A percentile compares a stretch with the other conserved stretches of the same genome.
Conservation (phyloP, 2,113 vertebrate genomes). For the Nibea coibor region DNA sequence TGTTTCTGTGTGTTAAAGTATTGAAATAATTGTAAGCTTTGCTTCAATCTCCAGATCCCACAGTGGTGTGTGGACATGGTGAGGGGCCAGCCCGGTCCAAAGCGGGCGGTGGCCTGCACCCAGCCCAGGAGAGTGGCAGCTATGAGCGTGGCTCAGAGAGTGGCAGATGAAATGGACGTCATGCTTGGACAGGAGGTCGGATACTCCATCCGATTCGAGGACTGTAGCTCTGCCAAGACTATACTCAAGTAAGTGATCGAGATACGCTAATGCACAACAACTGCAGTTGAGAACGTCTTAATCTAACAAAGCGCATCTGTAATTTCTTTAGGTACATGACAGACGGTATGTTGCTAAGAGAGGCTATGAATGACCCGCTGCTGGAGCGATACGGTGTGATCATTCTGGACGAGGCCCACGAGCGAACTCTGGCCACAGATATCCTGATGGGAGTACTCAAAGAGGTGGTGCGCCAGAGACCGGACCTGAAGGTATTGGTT, state of each 20-base stretch:
- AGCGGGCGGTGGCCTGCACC: constrained; percentile 94
- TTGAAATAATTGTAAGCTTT: neutral
- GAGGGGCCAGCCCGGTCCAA: constrained; percentile 90
- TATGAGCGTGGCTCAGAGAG: constrained; percentile 97
- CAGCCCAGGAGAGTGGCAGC: constrained; percentile 96
- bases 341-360: constrained; percentile 97
- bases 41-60: constrained; percentile 87
- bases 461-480: constrained; percentile 96
- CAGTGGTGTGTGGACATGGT: constrained; percentile 99
- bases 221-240: constrained; percentile 98
- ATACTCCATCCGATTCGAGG: constrained; percentile 97
- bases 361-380: constrained; percentile 99
- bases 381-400: constrained; percentile 97
- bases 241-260: constrained; percentile 91
- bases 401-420: constrained; percentile 98
- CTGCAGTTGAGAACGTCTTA: neutral
- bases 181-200: constrained; percentile 98
- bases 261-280: neutral
- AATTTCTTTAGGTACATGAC: constrained; percentile 93
- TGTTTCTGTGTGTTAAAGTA: neutral
- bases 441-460: constrained; percentile 99
- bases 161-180: constrained; percentile 98
- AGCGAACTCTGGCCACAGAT: constrained; percentile 97
- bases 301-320: neutral
- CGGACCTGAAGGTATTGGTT: constrained; percentile 92